Base-by-base conservation (phyloP, 2,797 vertebrate genomes). In the Cirrhinus molitorella region DNA sequence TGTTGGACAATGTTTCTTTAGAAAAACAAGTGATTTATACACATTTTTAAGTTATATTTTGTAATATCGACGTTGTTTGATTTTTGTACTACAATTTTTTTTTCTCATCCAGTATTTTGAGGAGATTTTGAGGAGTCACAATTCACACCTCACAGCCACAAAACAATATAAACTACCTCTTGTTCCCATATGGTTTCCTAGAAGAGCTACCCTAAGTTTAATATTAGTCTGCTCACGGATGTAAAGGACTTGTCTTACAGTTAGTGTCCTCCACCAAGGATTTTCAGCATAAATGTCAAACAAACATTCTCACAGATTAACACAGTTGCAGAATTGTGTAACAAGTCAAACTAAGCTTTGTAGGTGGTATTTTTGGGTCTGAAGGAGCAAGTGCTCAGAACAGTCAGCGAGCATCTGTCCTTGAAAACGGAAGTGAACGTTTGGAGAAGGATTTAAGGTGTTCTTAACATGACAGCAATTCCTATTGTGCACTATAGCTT, bases 251-350 rank as follows among this genome's bases (percentile, higher is more conserved):
- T n/a, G 73, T 31, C 43, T 40, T 84, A 70, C 49, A 65, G 43
- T 61, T n/a, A 66, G 49, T 73, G 57, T 81, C 25, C 21, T 76
- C 43, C 23, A 79, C 34, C 34, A 19, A 57, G 65, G 55, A 63
- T 83, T 31, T 77, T 57, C 16, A 59, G 11, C 17, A 53, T 25
- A 47, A 61, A 82, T 74, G 34, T 47, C 79, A 61, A 63, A 68
- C 23, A 31, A 47, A 57, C n/a, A 31, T 80, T 80, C 83, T 68
- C 13, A 85, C 14, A 80, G 83, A 75, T 85, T 80, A 85, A 31
- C 61, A 45, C 77, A 7, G 19, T 6, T 51, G 59, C 40, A 66
- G 13, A 75, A 57, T 79, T 45, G 17, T 8, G 57, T 43, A n/a
- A 31, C 57, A 25, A 0, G 1, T 81, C 43, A 74, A 34, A 59